phyloP scores from a whole-genome alignment of 2,113 vertebrate species.

The Actinemys pallida region DNA sequence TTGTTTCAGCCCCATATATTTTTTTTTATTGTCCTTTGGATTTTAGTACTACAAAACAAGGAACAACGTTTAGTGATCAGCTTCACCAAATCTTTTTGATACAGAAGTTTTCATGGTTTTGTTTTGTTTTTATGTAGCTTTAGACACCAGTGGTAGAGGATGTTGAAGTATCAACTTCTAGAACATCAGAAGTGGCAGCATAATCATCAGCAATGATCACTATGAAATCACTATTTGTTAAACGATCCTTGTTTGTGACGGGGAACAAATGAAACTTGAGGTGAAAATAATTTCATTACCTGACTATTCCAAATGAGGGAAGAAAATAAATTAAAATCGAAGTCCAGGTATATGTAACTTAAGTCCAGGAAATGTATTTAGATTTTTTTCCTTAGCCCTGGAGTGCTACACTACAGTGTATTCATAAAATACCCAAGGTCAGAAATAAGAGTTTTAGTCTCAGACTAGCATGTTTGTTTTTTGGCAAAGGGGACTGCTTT shows the following conservation, averaged over 20 bases:
- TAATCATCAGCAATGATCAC: neutral
- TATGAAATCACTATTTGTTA: neutral
- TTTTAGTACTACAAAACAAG: neutral
- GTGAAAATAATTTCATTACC: neutral
- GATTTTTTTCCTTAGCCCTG: neutral
- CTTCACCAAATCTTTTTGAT: neutral
- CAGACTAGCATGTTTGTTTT: slow-evolving; percentile 25
- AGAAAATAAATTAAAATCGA: neutral
- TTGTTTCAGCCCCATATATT: neutral
- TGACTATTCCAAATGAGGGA: neutral
- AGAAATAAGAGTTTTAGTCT: slow-evolving; percentile 30
- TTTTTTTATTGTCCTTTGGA: neutral
- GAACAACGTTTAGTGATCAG: neutral
- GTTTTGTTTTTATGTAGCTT: neutral
- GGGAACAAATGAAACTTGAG: neutral
- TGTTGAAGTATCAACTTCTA: neutral
- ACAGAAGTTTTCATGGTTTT: neutral
- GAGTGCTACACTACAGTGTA: neutral
- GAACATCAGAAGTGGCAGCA: neutral
- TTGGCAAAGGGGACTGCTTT: slow-evolving; percentile 36
- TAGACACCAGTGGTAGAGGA: neutral
- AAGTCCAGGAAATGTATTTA: neutral
- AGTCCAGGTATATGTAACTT: neutral
- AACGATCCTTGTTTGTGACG: neutral
- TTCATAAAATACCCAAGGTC: neutral